Conservation (phyloP, 1,140 invertebrate species). For the Fopius arisanus region DNA sequence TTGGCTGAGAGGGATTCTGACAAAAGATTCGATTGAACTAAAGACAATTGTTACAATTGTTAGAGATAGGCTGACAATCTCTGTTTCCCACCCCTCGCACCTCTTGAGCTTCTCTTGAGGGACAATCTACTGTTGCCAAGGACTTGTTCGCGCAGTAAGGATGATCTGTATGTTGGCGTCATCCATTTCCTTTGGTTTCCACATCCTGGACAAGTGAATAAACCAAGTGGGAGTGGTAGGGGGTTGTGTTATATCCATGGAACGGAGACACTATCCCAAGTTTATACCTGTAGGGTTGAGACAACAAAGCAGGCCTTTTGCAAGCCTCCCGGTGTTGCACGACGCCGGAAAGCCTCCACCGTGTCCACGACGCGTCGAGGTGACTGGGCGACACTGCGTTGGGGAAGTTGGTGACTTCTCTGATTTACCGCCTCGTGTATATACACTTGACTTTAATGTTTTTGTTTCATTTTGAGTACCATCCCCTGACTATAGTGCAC, state of each 20-base stretch:
- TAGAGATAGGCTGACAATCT: neutral
- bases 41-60: neutral
- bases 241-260: neutral
- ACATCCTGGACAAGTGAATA: slow-evolving; percentile 1
- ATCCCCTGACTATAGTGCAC: neutral
- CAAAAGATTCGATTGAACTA: slow-evolving; percentile 5
- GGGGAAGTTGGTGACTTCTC: slow-evolving; percentile 26
- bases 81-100: neutral
- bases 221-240: neutral
- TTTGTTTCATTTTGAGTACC: neutral
- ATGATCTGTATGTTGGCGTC: slow-evolving; percentile 12
- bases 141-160: neutral
- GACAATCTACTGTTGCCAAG: neutral
- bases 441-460: slow-evolving; percentile 11
- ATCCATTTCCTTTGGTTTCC: neutral
- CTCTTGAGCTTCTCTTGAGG: no score
- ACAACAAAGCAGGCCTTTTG: slow-evolving; percentile 25
- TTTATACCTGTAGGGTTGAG: slow-evolving; percentile 18
- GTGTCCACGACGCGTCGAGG: slow-evolving; percentile 39
- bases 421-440: slow-evolving; percentile 38
- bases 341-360: slow-evolving; percentile 51
- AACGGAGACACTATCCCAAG: slow-evolving; percentile 10
- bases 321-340: slow-evolving; percentile 36
- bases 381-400: slow-evolving; percentile 16
- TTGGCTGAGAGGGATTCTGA: neutral